Percentiles rank a stretch among this genome's conserved stretches.
Evolutionary conservation across 2,888 invertebrate species (phyloP).

Genomic region (Protodeltote pygarga): DNA sequence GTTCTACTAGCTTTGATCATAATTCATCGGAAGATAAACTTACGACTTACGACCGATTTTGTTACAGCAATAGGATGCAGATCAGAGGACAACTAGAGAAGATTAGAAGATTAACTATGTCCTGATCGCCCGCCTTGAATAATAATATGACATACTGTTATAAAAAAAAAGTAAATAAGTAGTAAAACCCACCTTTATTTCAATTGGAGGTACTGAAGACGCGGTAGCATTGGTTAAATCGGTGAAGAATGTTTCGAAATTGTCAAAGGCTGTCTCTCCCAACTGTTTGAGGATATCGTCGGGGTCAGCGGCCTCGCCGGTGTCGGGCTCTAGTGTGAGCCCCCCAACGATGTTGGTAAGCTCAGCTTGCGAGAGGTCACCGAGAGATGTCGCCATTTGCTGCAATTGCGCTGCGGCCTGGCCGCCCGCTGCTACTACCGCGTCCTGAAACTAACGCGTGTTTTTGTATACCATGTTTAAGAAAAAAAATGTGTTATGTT

Average conservation of each 20-base stretch:
- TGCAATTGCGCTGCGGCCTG: slow-evolving; percentile 84
- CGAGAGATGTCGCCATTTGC: slow-evolving; percentile 85
- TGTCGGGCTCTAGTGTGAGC: slow-evolving; percentile 82
- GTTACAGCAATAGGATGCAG: no score
- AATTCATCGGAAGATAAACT: no score
- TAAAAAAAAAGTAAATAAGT: not conserved
- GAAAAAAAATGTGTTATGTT: not conserved
- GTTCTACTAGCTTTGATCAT: no score
- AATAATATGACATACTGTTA: no score
- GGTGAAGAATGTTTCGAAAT: slow-evolving; percentile 93
- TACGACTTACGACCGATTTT: no score
- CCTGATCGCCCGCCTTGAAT: no score
- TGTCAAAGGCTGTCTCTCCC: slow-evolving; percentile 94
- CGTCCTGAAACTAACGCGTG: slow-evolving; percentile 83
- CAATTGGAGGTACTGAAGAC: slow-evolving; percentile 86
- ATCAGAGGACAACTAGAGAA: no score
- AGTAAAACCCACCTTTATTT: slow-evolving; percentile 88
- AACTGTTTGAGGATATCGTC: slow-evolving; percentile 94
- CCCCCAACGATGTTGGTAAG: slow-evolving; percentile 89
- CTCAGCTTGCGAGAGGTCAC: slow-evolving; percentile 91
- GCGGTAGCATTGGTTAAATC: slow-evolving; percentile 91
- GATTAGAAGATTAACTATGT: no score
- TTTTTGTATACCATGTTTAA: slow-evolving; percentile 16
- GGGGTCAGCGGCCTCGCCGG: slow-evolving; percentile 86
- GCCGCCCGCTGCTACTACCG: slow-evolving; percentile 86